Base-by-base conservation (phyloP, 1,140 invertebrate species). In the Megalopta genalis region DNA sequence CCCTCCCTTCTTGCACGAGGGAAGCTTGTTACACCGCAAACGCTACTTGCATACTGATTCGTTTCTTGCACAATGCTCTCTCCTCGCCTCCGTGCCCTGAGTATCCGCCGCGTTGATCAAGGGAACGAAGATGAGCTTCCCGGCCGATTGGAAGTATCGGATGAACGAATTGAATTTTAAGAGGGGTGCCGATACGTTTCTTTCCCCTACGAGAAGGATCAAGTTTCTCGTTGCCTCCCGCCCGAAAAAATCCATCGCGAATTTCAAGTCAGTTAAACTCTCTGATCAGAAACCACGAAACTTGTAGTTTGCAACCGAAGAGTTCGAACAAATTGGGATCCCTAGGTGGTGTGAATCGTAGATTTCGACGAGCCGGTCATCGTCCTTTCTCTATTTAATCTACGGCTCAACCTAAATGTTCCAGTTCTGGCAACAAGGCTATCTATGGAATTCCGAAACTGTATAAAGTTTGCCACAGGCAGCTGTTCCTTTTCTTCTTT, bases 11-110 rank as follows among this genome's bases (percentile, higher is more conserved):
- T 9, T 16, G 6, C 14, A 1, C 60, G 14, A 21, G 27, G 27
- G 12, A 27, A 63, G 60, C 60, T 63, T 63, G 60, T 63, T 63
- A 63, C 27, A 63, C 60, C 27, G 27, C 18, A 27, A 32, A 37
- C 60, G 60, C 37, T 63, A 63, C 60, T 63, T 63, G 60, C 60
- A 63, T 63, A 63, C 60, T 63, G 60, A 63, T 63, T 37, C 60
- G 16, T 32, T 62, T 21, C 60, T 62, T 62, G 60, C 60, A 1
- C 27, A 0, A 3, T 16, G 12, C 25, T 7, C 25, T 16, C 1
- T 3, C 27, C 32, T 7, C 27, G 21, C 27, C 16, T 12, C 27
- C 0, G 27, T 0, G 27, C 14, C 21, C n/a, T n/a, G n/a, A n/a
- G n/a, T n/a, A n/a, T 37, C 60, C 5, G 4, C 4, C 16, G 27